Base-by-base conservation (phyloP, 30 jellyfish, hydroid and myxozoan genomes). In the Cassiopea andromeda region DNA sequence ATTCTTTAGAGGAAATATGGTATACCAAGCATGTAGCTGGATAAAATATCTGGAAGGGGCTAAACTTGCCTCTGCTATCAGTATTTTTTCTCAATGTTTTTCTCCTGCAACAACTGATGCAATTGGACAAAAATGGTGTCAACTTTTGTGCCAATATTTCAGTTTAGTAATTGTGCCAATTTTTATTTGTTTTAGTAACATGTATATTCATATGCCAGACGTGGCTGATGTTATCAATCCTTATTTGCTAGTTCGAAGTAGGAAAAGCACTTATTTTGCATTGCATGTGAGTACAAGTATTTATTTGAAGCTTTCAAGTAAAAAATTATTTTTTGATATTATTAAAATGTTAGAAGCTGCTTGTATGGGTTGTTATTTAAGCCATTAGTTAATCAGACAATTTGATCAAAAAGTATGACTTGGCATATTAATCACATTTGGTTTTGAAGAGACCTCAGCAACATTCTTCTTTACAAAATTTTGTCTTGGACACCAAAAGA, bases 141-240 rank as follows among this genome's bases (percentile, higher is more conserved):
- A 54, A 54, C 10, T 54, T 3, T 54, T 54, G 64, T 54, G 12
- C 12, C 64, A 54, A 3, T 54, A 54, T 54, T 54, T 54, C 64
- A 3, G 12, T 10, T 54, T 71, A 27, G 38, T 27, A 27, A 27
- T 27, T 27, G 38, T 27, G 38, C 38, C 50, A 2, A 48, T 1
- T 78, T 15, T 60, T 54, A 14, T 87, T 60, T 46, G 50, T 48
- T 93, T 75, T 75, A 94, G 99, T 72, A 87, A 91, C 44, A 94
- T 94, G 99, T 94, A 90, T 82, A 92, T 94, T 14, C 99, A 94
- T 58, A 94, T 94, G 99, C 90, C 92, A 67, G 99, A 94, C 18
- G 95, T 94, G 48, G 91, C 94, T 18, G 93, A 81, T 46, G 95
- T 85, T 12, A 87, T 91, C 46, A 77, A 58, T 64, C 97, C 99